Evolutionary conservation across 2,888 invertebrate genomes (phyloP).

Genomic region (Diarsia dahlii): DNA sequence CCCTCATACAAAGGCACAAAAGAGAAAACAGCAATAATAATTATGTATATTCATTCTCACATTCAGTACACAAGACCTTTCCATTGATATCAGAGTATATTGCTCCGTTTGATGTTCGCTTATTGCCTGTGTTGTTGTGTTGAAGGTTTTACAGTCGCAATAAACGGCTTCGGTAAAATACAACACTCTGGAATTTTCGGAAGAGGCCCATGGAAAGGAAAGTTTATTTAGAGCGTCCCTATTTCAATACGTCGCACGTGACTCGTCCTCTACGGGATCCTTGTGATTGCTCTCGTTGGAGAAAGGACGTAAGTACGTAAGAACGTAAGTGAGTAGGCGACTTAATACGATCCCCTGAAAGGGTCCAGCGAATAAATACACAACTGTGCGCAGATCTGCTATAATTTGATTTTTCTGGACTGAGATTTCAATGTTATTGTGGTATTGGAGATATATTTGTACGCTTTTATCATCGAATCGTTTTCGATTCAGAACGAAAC

Average conservation of each 20-base stretch:
- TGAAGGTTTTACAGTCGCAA: slow-evolving; percentile 54
- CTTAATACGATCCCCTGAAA: slow-evolving; percentile 40
- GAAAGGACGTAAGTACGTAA: slow-evolving; percentile 31
- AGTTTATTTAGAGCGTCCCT: slow-evolving; percentile 59
- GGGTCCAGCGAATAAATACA: slow-evolving; percentile 44
- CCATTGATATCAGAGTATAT: slow-evolving; percentile 43
- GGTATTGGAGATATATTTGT: slow-evolving; percentile 39
- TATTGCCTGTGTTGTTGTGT: slow-evolving; percentile 53
- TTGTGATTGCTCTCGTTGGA: slow-evolving; percentile 61
- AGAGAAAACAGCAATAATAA: slow-evolving; percentile 33
- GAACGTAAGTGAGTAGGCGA: slow-evolving; percentile 37
- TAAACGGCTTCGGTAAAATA: slow-evolving; percentile 52
- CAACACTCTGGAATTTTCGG: slow-evolving; percentile 39
- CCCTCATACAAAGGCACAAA: neutral
- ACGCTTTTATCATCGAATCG: slow-evolving; percentile 12
- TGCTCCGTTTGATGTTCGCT: slow-evolving; percentile 55
- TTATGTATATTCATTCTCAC: slow-evolving; percentile 39
- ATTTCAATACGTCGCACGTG: slow-evolving; percentile 59
- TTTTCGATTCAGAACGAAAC: slow-evolving; percentile 28
- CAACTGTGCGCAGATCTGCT: slow-evolving; percentile 19
- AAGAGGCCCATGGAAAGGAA: slow-evolving; percentile 36
- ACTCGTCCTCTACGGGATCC: slow-evolving; percentile 43
- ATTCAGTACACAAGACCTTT: slow-evolving; percentile 43
- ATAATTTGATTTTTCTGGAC: slow-evolving; percentile 35
- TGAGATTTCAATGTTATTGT: slow-evolving; percentile 33